These are phyloP conservation scores for Perizoma flavofasciatum DNA, from an alignment of 2,888 invertebrate genomes.

Conservation along the genomic window DNA sequence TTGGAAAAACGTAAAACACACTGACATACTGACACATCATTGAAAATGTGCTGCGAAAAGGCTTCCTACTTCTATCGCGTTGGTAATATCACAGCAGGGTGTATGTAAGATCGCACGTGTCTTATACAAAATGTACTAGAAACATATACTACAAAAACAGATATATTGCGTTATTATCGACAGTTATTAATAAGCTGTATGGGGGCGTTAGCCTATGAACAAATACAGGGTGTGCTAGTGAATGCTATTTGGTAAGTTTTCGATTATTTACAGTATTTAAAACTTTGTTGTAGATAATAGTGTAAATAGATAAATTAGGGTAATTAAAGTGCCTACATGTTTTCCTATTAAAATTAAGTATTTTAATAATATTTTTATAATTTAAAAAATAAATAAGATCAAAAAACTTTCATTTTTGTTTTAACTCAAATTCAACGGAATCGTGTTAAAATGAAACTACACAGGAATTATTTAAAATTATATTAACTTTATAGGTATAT, in stretches of 20 bases:
- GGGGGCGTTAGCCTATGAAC: conserved; percentile 26
- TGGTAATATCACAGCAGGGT: too few species aligned
- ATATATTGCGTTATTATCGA: too few species aligned
- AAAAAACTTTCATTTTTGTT: not conserved
- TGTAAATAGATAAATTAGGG: not conserved
- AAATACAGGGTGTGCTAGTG: conserved; percentile 36
- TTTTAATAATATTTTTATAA: not conserved
- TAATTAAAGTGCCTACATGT: conserved; percentile 3
- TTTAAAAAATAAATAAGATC: not conserved
- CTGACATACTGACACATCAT: too few species aligned
- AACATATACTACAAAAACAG: too few species aligned
- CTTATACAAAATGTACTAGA: too few species aligned
- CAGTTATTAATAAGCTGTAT: conserved; percentile 9
- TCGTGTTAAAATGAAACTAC: conserved; percentile 36
- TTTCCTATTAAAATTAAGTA: conserved; percentile 20
- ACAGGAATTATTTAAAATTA: conserved; percentile 51
- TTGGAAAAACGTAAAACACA: too few species aligned
- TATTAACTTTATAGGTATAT: conserved; percentile 70
- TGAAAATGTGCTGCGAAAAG: too few species aligned
- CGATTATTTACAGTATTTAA: not conserved
- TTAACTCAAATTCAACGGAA: not conserved
- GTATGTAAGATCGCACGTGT: too few species aligned
- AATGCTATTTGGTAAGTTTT: conserved; percentile 6
- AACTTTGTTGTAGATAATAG: not conserved
- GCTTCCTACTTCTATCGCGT: too few species aligned